These are phyloP conservation scores for Gymnoscelis rufifasciata DNA, from an alignment of 2,888 invertebrate species.

Conservation along the genomic window DNA sequence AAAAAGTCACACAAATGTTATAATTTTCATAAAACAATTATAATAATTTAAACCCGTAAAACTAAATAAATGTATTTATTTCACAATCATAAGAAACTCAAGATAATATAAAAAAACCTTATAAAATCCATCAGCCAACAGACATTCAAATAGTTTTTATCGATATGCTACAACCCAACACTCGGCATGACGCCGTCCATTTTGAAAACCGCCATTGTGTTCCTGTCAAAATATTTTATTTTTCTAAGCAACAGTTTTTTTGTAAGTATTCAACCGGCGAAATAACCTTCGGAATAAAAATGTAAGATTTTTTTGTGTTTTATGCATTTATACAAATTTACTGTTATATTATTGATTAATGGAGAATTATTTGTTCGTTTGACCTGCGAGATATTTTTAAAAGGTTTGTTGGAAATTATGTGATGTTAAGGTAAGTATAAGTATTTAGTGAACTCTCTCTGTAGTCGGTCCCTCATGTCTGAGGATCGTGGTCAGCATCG, in stretches of 20 bases:
- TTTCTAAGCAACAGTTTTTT: slow-evolving; percentile 27
- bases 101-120: too few relatives aligned
- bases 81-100: too few relatives aligned
- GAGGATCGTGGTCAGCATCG: too few relatives aligned
- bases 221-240: slow-evolving; percentile 69
- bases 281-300: slow-evolving; percentile 14
- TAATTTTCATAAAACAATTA: too few relatives aligned
- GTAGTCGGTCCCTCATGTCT: too few relatives aligned
- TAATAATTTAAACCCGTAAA: too few relatives aligned
- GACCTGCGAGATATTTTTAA: slow-evolving; percentile 9
- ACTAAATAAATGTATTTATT: too few relatives aligned
- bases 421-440: too few relatives aligned
- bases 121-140: too few relatives aligned
- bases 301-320: slow-evolving; percentile 3
- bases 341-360: slow-evolving; percentile 1
- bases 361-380: neutral
- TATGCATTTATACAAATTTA: neutral
- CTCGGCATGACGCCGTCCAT: slow-evolving; percentile 54
- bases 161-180: slow-evolving; percentile 4
- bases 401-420: slow-evolving; percentile 28
- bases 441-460: too few relatives aligned
- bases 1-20: too few relatives aligned
- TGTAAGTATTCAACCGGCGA: slow-evolving; percentile 18
- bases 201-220: slow-evolving; percentile 54
- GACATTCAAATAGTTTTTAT: too few relatives aligned